These are phyloP conservation scores for Coccyzus lansbergi DNA, from an alignment of 2,797 vertebrate species.

Conservation along the genomic window DNA sequence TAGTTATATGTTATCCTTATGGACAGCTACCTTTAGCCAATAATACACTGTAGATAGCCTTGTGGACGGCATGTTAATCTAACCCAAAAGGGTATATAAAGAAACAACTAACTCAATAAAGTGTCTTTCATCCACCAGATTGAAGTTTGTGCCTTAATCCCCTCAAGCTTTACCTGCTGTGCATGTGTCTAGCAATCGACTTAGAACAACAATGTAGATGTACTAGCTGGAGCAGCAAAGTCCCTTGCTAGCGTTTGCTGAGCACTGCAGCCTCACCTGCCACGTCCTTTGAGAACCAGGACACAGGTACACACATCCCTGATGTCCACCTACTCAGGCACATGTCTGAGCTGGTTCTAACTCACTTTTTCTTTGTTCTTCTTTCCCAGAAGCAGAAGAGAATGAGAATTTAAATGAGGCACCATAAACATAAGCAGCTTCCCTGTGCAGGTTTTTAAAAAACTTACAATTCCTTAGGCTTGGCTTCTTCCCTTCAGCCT, in stretches of 20 bases:
- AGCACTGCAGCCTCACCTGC: neutral
- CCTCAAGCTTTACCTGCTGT: no score
- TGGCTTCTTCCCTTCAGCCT: neutral
- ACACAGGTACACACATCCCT: neutral
- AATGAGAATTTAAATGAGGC: constrained; percentile 12
- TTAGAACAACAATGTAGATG: neutral
- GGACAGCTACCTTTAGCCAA: no score
- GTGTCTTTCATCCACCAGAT: no score
- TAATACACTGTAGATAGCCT: no score
- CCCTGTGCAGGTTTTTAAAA: neutral
- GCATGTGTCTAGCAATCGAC: neutral
- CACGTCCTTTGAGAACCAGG: neutral
- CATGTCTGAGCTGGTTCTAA: neutral
- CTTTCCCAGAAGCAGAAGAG: neutral
- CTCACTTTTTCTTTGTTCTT: no score
- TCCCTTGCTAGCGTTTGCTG: neutral
- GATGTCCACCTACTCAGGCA: constrained; percentile 14
- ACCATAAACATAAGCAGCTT: neutral
- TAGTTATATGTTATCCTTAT: no score
- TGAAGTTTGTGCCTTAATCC: no score
- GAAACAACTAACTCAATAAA: no score
- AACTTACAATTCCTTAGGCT: neutral
- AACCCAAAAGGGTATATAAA: no score
- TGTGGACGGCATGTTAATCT: no score
- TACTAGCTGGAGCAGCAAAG: neutral